Base-by-base conservation (phyloP, 2,797 vertebrate genomes). In the Gymnothorax javanicus region DNA sequence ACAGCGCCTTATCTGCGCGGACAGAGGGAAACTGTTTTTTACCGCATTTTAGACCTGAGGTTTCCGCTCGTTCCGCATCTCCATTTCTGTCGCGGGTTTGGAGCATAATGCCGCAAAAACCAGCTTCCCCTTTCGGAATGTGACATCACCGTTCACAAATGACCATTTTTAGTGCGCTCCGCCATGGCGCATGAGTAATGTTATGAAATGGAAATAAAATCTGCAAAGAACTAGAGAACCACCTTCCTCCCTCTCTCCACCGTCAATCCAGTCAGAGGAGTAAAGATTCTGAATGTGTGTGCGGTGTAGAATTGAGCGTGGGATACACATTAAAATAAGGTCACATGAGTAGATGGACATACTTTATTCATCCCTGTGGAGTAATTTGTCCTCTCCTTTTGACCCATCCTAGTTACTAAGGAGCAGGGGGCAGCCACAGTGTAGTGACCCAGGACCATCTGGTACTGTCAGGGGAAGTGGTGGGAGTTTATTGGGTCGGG, bases 21-120 rank as follows among this genome's bases (percentile, higher is more conserved):
- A 33, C 8, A 13, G 33, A 75, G 52, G 75, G n/a, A 73, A 85
- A 85, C 7, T 5, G 75, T 86, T 82, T 59, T 33, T 58, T 77
- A 33, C 27, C 6, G 27, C 73, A n/a, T n/a, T n/a, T 23, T 17
- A 67, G 20, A 67, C 20, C 33, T 6, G 62, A 67, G 62, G 62
- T 5, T n/a, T 67, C 20, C n/a, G 4, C 62, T 67, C 4, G 62
- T 12, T 67, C 62, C 4, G n/a, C 62, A 64, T 67, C 20, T 67
- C 8, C n/a, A 67, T 75, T 33, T 50, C 73, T 20, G 43, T 77
- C 27, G 17, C 43, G 4, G 43, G 52, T 12, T 13, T 75, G 4
- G 13, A 43, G 71, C 43, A 27, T 4, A 25, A 7, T 12, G 23
- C 7, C 62, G 20, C 62, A 13, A 8, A 67, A 67, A 5, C n/a